phyloP scores from a whole-genome alignment of 2,888 invertebrate species.

The Acleris emargana region DNA sequence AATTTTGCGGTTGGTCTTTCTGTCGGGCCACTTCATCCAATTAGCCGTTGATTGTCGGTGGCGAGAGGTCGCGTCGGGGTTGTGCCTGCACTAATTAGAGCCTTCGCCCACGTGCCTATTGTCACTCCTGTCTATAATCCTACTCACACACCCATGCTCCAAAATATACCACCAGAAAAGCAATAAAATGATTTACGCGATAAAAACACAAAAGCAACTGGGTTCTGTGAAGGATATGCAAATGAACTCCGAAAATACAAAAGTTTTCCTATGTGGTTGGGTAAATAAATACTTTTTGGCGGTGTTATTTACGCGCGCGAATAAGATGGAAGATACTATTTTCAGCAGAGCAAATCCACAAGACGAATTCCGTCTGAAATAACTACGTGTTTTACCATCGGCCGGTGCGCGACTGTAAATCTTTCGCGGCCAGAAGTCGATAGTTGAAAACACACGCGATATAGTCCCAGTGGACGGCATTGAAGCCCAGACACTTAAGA shows the following conservation, averaged over 20 bases:
- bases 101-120: slow-evolving; percentile 69
- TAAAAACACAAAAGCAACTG: slow-evolving; percentile 35
- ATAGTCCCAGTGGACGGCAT: slow-evolving; percentile 53
- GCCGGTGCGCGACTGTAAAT: slow-evolving; percentile 65
- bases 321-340: slow-evolving; percentile 80
- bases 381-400: slow-evolving; percentile 71
- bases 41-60: slow-evolving; percentile 74
- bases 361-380: slow-evolving; percentile 78
- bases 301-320: slow-evolving; percentile 67
- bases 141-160: slow-evolving; percentile 39
- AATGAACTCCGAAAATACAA: slow-evolving; percentile 55
- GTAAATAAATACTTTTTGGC: slow-evolving; percentile 66
- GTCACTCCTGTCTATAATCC: slow-evolving; percentile 49
- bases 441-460: slow-evolving; percentile 69
- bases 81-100: slow-evolving; percentile 73
- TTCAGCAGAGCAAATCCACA: slow-evolving; percentile 74
- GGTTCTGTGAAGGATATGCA: slow-evolving; percentile 49
- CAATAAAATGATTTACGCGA: slow-evolving; percentile 40
- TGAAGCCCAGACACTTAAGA: slow-evolving; percentile 47
- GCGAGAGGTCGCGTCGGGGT: slow-evolving; percentile 78
- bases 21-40: slow-evolving; percentile 77
- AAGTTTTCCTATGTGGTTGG: slow-evolving; percentile 58
- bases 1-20: slow-evolving; percentile 56
- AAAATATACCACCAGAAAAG: slow-evolving; percentile 11
- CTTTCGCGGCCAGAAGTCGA: slow-evolving; percentile 69